A percentile compares a stretch with the other conserved stretches of the same genome.
These are phyloP conservation scores for Sus cebifrons DNA, from an alignment of 2,797 vertebrate species.

Conservation along the genomic window DNA sequence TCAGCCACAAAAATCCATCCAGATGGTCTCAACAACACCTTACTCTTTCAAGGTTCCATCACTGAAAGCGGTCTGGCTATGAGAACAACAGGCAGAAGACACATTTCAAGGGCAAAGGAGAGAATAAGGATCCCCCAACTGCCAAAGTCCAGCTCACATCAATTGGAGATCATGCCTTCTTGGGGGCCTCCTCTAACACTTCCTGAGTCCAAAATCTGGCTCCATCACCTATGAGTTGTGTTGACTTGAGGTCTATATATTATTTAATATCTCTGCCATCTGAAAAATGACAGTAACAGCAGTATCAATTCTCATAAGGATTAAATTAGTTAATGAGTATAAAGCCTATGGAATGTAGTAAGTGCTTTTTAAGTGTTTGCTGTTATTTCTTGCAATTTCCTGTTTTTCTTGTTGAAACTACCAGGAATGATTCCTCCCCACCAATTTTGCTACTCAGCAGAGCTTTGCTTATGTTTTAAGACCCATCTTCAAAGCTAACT, in stretches of 20 bases:
- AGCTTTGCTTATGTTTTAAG: background rate
- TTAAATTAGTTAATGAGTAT: background rate
- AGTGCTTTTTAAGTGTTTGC: background rate
- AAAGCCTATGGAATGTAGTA: background rate
- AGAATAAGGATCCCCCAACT: background rate
- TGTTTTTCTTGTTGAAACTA: background rate
- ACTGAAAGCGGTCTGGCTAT: background rate
- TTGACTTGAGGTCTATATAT: background rate
- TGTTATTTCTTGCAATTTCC: background rate
- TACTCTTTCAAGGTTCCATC: background rate
- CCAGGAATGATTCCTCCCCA: background rate
- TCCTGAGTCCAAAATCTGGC: background rate
- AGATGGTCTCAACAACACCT: background rate
- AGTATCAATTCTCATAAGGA: background rate
- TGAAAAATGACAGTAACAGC: background rate
- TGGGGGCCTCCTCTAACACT: background rate
- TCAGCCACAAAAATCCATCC: background rate
- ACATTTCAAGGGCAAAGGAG: background rate
- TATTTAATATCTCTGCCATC: background rate
- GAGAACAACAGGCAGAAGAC: background rate
- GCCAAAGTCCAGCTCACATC: background rate
- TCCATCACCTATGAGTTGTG: background rate
- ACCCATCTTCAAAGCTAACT: background rate
- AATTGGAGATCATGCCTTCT: background rate
- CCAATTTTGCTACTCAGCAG: background rate